These are phyloP conservation scores for Felis chaus DNA, from an alignment of 2,113 vertebrate species.

Conservation along the genomic window DNA sequence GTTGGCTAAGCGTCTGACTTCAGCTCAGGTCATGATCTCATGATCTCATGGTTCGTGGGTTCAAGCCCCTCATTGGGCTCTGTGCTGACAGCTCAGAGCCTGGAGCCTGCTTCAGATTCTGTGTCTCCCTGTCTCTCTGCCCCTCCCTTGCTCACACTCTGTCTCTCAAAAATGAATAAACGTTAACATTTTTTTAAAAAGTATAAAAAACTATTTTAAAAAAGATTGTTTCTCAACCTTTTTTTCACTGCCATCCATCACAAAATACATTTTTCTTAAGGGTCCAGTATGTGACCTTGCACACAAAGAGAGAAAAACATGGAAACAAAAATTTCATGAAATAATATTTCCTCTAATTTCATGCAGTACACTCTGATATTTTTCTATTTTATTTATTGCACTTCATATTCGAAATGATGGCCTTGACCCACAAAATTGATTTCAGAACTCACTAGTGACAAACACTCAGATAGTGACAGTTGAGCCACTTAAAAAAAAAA, in stretches of 20 bases:
- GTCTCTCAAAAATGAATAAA: too few relatives aligned
- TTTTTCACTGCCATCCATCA: not conserved
- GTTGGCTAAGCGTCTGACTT: too few relatives aligned
- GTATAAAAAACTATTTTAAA: not conserved
- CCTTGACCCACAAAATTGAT: not conserved
- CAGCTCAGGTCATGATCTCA: too few relatives aligned
- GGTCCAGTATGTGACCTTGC: not conserved
- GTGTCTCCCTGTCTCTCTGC: too few relatives aligned
- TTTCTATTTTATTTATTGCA: not conserved
- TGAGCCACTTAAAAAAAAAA: not conserved
- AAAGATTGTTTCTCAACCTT: not conserved
- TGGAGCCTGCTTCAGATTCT: too few relatives aligned
- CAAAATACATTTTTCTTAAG: constrained; percentile 10
- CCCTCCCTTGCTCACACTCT: too few relatives aligned
- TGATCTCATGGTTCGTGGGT: too few relatives aligned
- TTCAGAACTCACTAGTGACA: not conserved
- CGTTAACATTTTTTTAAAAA: not conserved
- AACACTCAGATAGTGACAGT: not conserved
- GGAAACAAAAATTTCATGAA: not conserved
- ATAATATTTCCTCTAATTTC: not conserved
- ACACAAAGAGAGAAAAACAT: not conserved
- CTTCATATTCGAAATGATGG: not conserved
- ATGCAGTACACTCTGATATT: not conserved
- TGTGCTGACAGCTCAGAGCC: too few relatives aligned
- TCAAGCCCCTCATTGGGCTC: too few relatives aligned